Base-by-base conservation (phyloP, 2,888 invertebrate species). In the Zeuzera pyrina region DNA sequence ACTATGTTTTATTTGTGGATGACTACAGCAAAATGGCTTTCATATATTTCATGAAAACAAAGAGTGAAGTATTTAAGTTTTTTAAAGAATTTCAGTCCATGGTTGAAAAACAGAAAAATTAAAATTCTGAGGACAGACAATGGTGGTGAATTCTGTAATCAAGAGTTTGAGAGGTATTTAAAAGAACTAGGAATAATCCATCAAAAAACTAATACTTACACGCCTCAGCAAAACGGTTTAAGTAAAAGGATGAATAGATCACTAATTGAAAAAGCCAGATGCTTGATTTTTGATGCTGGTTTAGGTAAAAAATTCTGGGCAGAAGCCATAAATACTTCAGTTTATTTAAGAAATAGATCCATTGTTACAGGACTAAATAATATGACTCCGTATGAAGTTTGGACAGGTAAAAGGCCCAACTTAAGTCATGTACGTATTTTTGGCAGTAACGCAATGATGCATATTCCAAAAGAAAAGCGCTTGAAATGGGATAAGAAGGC, bases 191-290 rank as follows among this genome's bases (percentile, higher is more conserved):
- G 49, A n/a, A n/a, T n/a, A n/a, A n/a, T 29, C 2, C 52, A 53
- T 32, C 39, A 52, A 26, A 33, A 30, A 2, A 46, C 47, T 1
- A 37, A 45, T 3, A 37, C 51, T 1, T 42, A 54, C 21, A 49
- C 39, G 3, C 52, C 49, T 1, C 37, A 54, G 27, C 42, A 49
- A 24, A 59, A 53, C 38, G 55, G 51, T 2, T 10, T 42, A 2
- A 35, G 49, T 6, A 55, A 61, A 30, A 13, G 55, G 27, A 21
- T n/a, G n/a, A n/a, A n/a, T n/a, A 16, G 47, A 3, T 57, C 52
- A 3, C 22, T 57, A 0, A 42, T 53, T 12, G 50, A 55, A 13
- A 36, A 35, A 12, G 51, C 52, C 5, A 33, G 45, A 11, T 34
- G 41, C 10, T 47, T 59, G 42, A 16, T 62, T 12, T 16, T 33